Percentiles rank a stretch among this genome's conserved stretches.
These are phyloP conservation scores for human DNA, from an alignment of 2,113 vertebrate genomes.

Conservation along the genomic window DNA sequence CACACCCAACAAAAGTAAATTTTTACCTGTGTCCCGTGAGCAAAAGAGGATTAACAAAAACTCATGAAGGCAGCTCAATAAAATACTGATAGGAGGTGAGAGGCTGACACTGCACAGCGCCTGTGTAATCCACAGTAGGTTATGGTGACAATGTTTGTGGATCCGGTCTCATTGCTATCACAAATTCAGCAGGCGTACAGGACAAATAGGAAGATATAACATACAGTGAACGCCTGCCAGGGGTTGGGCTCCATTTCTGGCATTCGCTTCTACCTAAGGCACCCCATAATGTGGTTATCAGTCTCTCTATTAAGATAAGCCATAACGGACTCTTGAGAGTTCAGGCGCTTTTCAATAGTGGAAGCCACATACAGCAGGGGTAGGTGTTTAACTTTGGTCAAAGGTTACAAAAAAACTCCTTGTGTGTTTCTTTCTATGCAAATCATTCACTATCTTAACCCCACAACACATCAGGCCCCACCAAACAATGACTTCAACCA, in stretches of 20 bases:
- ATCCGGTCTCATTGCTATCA: not conserved
- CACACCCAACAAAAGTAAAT: not conserved
- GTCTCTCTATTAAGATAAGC: not conserved
- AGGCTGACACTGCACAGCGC: not conserved
- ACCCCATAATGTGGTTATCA: fast-evolving
- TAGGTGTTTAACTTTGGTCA: not conserved
- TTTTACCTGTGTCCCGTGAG: not conserved
- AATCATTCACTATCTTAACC: not conserved
- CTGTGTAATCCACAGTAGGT: not conserved
- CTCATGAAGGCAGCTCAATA: not conserved
- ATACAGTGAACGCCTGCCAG: fast-evolving
- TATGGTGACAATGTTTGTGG: fast-evolving
- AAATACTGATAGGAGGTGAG: not conserved
- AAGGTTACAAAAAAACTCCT: not conserved
- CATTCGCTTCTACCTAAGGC: not conserved
- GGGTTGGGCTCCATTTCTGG: not conserved
- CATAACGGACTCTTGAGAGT: not conserved
- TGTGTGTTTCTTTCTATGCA: not conserved
- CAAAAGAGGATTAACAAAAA: not conserved
- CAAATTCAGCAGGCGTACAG: not conserved
- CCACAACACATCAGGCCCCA: not conserved
- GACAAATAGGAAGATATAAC: not conserved
- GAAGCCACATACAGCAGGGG: not conserved
- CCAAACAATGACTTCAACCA: not conserved
- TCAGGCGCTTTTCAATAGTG: not conserved